Base-by-base conservation (phyloP, 1,140 invertebrate species). In the Drosophila ohnishii region DNA sequence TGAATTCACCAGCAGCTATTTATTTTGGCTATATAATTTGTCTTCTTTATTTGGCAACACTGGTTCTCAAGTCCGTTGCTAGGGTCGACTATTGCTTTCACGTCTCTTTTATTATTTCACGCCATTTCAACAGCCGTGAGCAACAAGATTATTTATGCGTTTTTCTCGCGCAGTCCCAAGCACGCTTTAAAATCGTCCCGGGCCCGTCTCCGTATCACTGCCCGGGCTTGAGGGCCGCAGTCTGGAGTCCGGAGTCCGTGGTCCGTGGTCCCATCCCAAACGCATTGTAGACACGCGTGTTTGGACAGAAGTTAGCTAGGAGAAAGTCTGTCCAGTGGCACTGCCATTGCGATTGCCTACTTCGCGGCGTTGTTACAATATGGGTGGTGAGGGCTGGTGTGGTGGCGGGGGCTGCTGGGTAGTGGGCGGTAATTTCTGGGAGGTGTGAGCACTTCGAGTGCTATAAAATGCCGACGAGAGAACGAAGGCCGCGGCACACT, bases 81-180 rank as follows among this genome's bases (percentile, higher is more conserved):
- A 13, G 30, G 69, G 53, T 72, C 69, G 66, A 74, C 81, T 86
- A 86, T 85, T 85, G 82, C 82, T 86, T 86, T 81, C 82, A 86
- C 78, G 83, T 87, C 83, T 78, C 80, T 88, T 88, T 88, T 88
- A 88, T 88, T 84, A 88, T 88, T 88, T 88, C 85, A 88, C 85
- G 85, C 84, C 86, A 90, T 90, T 90, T 90, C 86, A 90, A 90
- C 86, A 90, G 87, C 86, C 81, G 86, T 87, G 74, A 90, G 86
- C 86, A 90, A 90, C 86, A 90, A 90, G 86, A 90, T 90, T 90
- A 90, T 90, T 90, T 90, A 90, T 90, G 82, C 79, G 79, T 83
- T 90, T 85, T 83, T 75, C 69, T 66, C 45, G 73, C 55, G 35
- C 78, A 78, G 75, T 82, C 83, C 71, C 83, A 87, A 58, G 83